Conservation (phyloP, 2,888 invertebrate species). For the Pseudeuparius sepicola region DNA sequence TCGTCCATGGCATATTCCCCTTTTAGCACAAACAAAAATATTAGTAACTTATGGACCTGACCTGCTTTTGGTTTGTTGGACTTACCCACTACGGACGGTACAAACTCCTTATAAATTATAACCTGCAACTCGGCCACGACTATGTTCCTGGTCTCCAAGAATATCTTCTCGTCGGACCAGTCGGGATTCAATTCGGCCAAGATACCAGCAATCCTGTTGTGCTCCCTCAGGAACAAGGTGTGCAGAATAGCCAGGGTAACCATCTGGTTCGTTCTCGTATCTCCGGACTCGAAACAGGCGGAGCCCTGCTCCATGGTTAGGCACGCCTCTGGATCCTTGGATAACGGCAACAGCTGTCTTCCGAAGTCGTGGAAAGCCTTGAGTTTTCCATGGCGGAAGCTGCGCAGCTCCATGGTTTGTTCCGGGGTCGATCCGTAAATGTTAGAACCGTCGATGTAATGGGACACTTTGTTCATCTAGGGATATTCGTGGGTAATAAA, state of each 20-base stretch:
- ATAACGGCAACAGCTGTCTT: conserved; percentile 54
- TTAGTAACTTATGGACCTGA: too few relatives aligned
- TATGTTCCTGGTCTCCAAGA: conserved; percentile 63
- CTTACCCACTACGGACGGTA: conserved; percentile 64
- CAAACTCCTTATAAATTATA: conserved; percentile 70
- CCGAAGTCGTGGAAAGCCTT: conserved; percentile 56
- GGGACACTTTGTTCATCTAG: conserved; percentile 67
- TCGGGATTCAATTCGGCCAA: conserved; percentile 58
- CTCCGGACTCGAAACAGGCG: conserved; percentile 65
- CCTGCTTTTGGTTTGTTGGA: too few relatives aligned
- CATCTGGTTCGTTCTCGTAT: conserved; percentile 67
- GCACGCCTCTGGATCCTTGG: conserved; percentile 54
- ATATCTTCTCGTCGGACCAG: conserved; percentile 64
- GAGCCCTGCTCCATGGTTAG: conserved; percentile 48
- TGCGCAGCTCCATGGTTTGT: conserved; percentile 47
- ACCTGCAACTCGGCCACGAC: conserved; percentile 69
- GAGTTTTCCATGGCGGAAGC: conserved; percentile 51
- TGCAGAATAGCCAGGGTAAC: conserved; percentile 65
- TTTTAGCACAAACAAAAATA: conserved; percentile 25
- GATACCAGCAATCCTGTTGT: conserved; percentile 62
- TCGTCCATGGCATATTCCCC: conserved; percentile 49
- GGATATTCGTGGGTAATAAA: too few relatives aligned
- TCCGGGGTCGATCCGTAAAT: conserved; percentile 60
- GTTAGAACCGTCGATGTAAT: conserved; percentile 62
- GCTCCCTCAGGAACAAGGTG: conserved; percentile 66